Evolutionary conservation across 2,888 invertebrate genomes (phyloP), one percentile per base, ranked within the genome.

Genomic region (Ditula angustiorana): DNA sequence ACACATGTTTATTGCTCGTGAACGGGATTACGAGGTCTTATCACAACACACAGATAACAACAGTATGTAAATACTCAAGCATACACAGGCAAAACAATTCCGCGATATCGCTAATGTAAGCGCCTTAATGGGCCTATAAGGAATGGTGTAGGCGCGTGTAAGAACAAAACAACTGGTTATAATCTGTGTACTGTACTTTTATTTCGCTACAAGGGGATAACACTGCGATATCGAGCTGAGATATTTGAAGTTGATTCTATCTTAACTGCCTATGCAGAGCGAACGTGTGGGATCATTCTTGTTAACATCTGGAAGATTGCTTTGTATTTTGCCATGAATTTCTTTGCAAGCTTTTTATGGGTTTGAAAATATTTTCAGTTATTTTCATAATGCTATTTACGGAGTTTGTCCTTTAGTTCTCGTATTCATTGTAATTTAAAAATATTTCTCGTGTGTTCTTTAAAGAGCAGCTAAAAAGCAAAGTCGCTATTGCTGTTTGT

Each of bases 251-350:
- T 78, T 74, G 74, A 79, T 80, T 72, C 76, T 84, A 82, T 83
- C 83, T 84, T 76, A 83, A 85, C 81, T 79, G 80, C 74, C 76
- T 78, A 80, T 80, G 82, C 80, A 79, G 76, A 77, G 78, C 74
- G 75, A 82, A 76, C 81, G 83, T 83, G 84, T 83, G 80, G 81
- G 83, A 81, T 80, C 82, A 82, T 84, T 83, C 85, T 83, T 82
- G 85, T 84, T 84, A 84, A 84, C 82, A 82, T 78, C 76, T 72
- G 55, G 47, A 47, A 56, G 59, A 56, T 46, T 35, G 26, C 35
- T 13, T 52, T 33, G 58, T 63, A 46, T 37, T 63, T 28, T 13
- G 16, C 30, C 33, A 41, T 44, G 21, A 28, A 58, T n/a, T 33
- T 33, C 26, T 28, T 52, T 50, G n/a, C n/a, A n/a, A n/a, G n/a